These are phyloP conservation scores for Tyrophagus putrescentiae DNA, from an alignment of 1,140 invertebrate genomes.

Conservation along the genomic window DNA sequence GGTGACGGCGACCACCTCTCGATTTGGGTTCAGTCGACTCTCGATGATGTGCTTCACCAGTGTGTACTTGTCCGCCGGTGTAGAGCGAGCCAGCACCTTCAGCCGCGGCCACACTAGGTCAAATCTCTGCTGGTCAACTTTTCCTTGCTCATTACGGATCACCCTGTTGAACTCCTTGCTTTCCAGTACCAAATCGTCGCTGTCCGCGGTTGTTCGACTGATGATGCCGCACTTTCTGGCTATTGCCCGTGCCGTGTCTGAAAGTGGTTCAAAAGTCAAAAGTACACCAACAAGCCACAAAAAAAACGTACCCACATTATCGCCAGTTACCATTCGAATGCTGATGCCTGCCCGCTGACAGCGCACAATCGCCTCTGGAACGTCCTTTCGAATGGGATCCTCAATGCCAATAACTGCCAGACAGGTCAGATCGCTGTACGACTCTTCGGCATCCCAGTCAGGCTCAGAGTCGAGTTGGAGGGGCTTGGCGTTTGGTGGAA, in stretches of 20 bases:
- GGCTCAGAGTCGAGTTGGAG: slow-evolving; percentile 75
- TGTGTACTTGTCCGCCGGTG: slow-evolving; percentile 94
- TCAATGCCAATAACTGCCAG: not conserved
- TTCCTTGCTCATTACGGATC: slow-evolving; percentile 72
- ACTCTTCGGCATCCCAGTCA: slow-evolving; percentile 42
- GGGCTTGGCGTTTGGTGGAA: slow-evolving; percentile 27
- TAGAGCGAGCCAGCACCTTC: slow-evolving; percentile 85
- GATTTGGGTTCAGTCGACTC: slow-evolving; percentile 66
- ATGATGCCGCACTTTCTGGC: slow-evolving; percentile 93
- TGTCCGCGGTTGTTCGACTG: slow-evolving; percentile 71
- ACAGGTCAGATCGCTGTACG: not conserved
- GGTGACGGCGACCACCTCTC: slow-evolving; percentile 97
- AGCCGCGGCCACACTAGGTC: slow-evolving; percentile 96
- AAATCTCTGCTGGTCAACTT: slow-evolving; percentile 77
- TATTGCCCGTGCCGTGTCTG: slow-evolving; percentile 91
- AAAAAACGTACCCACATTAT: slow-evolving; percentile 66
- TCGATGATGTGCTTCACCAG: slow-evolving; percentile 98
- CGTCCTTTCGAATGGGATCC: slow-evolving; percentile 37
- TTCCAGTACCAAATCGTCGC: slow-evolving; percentile 89
- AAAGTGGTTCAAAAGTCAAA: no score
- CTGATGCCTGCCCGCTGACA: slow-evolving; percentile 96
- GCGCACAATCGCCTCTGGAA: slow-evolving; percentile 81
- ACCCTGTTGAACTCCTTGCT: slow-evolving; percentile 93
- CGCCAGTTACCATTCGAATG: slow-evolving; percentile 99
- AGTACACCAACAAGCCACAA: no score